These are phyloP conservation scores for Otolemur crassicaudatus DNA, from an alignment of 2,797 vertebrate genomes.

Conservation along the genomic window DNA sequence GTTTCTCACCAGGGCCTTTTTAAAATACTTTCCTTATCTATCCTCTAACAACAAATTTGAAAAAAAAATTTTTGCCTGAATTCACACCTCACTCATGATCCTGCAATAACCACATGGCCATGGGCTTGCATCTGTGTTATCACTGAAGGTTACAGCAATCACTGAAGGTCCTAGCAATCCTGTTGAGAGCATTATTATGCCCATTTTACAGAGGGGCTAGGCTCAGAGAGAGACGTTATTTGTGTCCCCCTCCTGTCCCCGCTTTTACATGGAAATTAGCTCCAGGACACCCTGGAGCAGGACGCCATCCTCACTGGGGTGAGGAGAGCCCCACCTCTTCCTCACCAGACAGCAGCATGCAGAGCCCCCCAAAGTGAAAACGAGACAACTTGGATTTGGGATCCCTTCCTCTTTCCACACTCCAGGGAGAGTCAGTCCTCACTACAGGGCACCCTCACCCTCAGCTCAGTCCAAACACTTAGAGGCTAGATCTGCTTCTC, in stretches of 20 bases:
- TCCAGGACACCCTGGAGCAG: not conserved
- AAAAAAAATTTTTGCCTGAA: not conserved
- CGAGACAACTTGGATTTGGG: not conserved
- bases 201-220: not conserved
- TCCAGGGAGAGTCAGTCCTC: not conserved
- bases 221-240: not conserved
- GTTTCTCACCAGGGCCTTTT: not conserved
- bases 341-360: not conserved
- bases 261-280: not conserved
- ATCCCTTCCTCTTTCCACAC: not conserved
- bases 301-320: not conserved
- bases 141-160: not conserved
- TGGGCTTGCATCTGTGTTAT: not conserved
- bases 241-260: not conserved
- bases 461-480: not conserved
- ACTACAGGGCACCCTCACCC: not conserved
- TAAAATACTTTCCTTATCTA: not conserved
- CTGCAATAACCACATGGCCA: not conserved
- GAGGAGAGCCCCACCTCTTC: too few relatives aligned
- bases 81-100: not conserved
- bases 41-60: not conserved
- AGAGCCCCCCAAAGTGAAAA: not conserved
- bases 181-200: not conserved
- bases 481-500: not conserved
- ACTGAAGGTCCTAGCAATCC: not conserved